Conservation (phyloP, 2,888 invertebrate species). For the Girardia tigrina region DNA sequence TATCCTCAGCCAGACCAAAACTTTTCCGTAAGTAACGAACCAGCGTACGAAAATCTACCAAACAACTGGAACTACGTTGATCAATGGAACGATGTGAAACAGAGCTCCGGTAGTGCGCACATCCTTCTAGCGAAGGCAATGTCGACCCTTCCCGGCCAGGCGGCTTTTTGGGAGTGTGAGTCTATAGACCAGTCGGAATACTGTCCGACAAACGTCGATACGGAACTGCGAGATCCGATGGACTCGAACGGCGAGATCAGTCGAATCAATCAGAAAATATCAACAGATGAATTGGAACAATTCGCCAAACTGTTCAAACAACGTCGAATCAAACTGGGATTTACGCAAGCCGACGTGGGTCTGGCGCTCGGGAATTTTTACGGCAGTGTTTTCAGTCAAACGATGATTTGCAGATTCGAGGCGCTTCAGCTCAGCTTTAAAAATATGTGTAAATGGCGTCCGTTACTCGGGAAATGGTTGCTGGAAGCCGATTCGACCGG, state of each 20-base stretch:
- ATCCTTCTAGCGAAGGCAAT: background rate
- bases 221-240: background rate
- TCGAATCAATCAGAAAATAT: slow-evolving; percentile 45
- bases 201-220: background rate
- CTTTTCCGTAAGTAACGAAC: background rate
- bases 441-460: slow-evolving; percentile 99
- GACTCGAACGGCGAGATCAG: slow-evolving; percentile 6
- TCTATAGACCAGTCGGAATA: background rate
- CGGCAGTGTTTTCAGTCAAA: slow-evolving; percentile 98
- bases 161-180: background rate
- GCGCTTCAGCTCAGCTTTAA: slow-evolving; percentile 96
- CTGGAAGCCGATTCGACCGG: slow-evolving; percentile 97
- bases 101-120: background rate
- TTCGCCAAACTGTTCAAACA: slow-evolving; percentile 99
- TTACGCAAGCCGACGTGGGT: slow-evolving; percentile 96
- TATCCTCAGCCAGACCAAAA: background rate
- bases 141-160: background rate
- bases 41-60: background rate
- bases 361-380: slow-evolving; percentile 91
- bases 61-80: background rate
- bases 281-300: slow-evolving; percentile 90
- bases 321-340: slow-evolving; percentile 90
- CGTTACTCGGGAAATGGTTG: slow-evolving; percentile 91
- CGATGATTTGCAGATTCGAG: slow-evolving; percentile 97
- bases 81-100: background rate